Evolutionary conservation across 2,113 vertebrate species (phyloP).

Genomic region (Centrocercus urophasianus): DNA sequence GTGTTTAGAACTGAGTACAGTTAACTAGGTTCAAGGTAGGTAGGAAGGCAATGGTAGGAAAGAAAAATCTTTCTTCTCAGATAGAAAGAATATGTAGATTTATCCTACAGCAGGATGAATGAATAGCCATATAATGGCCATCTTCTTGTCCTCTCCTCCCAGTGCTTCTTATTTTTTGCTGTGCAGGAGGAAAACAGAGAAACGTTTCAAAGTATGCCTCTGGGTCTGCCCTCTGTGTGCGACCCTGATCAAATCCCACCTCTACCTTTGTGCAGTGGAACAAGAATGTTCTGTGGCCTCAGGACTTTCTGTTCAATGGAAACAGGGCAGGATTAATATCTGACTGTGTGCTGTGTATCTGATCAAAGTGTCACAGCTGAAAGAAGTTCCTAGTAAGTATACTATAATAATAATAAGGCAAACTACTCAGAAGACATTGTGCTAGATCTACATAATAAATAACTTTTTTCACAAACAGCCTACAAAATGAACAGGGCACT

Average conservation of each 20-base stretch:
- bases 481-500: neutral
- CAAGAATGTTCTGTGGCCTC: neutral
- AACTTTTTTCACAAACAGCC: neutral
- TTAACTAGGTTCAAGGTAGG: neutral
- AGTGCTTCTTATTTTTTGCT: neutral
- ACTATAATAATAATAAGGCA: neutral
- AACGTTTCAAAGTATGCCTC: rapidly evolving
- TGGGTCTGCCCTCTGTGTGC: neutral
- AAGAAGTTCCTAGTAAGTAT: neutral
- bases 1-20: neutral
- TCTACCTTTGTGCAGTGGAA: neutral
- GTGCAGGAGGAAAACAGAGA: neutral
- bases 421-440: neutral
- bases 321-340: neutral
- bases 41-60: neutral
- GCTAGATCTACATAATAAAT: rapidly evolving
- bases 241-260: neutral
- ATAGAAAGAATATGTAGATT: neutral
- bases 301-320: neutral
- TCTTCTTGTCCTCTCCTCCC: neutral
- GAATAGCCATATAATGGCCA: too few species aligned
- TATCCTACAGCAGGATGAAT: rapidly evolving
- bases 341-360: neutral
- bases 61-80: neutral
- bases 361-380: neutral